A percentile compares a stretch with the other conserved stretches of the same genome.
phyloP scores from a whole-genome alignment of 2,113 vertebrate species.

The Catharus bicknelli region DNA sequence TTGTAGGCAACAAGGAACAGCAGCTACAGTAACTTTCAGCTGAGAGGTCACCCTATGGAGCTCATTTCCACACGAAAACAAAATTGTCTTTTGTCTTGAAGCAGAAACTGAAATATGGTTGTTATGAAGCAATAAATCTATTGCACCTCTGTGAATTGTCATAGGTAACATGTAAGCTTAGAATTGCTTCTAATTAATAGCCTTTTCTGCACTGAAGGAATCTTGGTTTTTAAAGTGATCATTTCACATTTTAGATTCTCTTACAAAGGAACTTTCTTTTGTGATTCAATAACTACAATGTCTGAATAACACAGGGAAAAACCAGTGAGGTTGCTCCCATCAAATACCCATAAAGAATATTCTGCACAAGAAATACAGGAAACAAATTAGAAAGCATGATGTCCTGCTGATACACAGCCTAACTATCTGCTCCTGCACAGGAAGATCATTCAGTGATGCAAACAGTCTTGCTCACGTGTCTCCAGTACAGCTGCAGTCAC shows the following conservation, averaged over 20 bases:
- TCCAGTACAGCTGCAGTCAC: not conserved
- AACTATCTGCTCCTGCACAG: not conserved
- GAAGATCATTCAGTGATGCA: not conserved
- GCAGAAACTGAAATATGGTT: not conserved
- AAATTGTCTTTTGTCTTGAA: not conserved
- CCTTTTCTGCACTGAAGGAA: not conserved
- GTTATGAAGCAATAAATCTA: not conserved
- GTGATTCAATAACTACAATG: not conserved
- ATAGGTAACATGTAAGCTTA: not conserved
- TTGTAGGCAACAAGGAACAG: not conserved
- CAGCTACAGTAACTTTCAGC: not conserved
- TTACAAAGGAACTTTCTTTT: not conserved
- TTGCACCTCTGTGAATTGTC: not conserved
- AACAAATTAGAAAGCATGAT: not conserved
- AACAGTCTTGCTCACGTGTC: not conserved
- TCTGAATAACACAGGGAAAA: not conserved
- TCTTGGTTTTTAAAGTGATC: not conserved
- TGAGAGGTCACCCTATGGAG: not conserved
- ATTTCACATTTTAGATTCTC: not conserved
- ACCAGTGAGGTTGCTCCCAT: not conserved
- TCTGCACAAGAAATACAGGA: conserved; percentile 3
- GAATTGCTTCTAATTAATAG: not conserved
- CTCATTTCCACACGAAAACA: not conserved
- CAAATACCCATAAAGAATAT: not conserved
- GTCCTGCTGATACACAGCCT: not conserved